Evolutionary conservation across 1,140 invertebrate genomes (phyloP).

Genomic region (Scaptomyza graminum): DNA sequence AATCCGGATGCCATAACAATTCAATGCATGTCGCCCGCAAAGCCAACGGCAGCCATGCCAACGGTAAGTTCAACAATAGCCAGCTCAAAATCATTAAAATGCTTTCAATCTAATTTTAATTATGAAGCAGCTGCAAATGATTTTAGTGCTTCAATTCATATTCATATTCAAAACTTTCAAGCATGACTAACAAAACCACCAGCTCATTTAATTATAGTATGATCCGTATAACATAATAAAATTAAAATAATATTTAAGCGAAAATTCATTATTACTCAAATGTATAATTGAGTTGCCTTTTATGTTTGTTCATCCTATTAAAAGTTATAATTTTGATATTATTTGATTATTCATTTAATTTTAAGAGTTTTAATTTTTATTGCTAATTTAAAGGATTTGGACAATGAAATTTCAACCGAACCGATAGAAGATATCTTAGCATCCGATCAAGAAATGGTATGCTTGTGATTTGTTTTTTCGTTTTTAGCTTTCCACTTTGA

Average conservation of each 20-base stretch:
- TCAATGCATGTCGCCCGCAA: constrained; percentile 65
- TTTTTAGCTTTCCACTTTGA: too few species aligned
- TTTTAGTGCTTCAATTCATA: too few species aligned
- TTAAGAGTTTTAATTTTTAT: constrained; percentile 10
- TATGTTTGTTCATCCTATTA: not conserved
- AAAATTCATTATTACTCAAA: not conserved
- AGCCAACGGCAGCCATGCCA: constrained; percentile 50
- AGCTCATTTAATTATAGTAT: too few species aligned
- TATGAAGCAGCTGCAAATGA: not conserved
- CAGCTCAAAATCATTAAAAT: constrained; percentile 15
- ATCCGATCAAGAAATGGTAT: constrained; percentile 18
- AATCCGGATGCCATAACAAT: constrained; percentile 70
- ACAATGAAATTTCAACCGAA: constrained; percentile 21
- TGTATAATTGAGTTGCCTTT: too few species aligned
- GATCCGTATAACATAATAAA: too few species aligned
- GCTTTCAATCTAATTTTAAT: not conserved
- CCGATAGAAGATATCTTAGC: not conserved
- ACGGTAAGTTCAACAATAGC: constrained; percentile 65
- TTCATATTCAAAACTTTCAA: too few species aligned
- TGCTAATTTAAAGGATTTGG: constrained; percentile 47
- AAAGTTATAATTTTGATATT: constrained; percentile 4
- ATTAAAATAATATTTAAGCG: too few species aligned
- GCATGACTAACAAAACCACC: too few species aligned
- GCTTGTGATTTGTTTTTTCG: constrained; percentile 19
- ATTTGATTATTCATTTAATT: not conserved